Percentiles rank a stretch among this genome's conserved stretches.
Conservation (phyloP, 2,797 vertebrate species). For the Lepilemur septentrionalis region DNA sequence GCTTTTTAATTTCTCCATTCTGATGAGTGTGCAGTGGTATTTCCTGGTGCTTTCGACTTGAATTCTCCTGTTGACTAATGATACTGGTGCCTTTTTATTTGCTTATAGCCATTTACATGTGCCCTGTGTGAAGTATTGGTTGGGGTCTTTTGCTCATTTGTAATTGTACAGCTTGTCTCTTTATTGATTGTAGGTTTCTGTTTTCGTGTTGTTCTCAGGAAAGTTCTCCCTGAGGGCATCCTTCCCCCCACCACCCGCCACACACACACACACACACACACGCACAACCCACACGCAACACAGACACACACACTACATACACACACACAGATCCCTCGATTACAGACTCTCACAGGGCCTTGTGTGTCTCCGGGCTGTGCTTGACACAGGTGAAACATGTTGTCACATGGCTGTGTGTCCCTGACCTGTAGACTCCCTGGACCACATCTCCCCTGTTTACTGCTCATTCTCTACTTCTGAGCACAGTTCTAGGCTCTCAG, state of each 20-base stretch:
- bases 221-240: not conserved
- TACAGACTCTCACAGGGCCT: not conserved
- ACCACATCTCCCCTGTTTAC: not conserved
- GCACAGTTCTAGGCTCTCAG: not conserved
- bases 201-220: not conserved
- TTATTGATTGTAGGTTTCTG: not conserved
- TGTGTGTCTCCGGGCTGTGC: not conserved
- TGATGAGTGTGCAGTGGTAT: not conserved
- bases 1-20: not conserved
- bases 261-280: not conserved
- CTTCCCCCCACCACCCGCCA: not conserved
- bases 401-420: accelerated
- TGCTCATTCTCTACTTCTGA: not conserved
- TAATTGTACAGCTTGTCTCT: not conserved
- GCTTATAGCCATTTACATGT: not conserved
- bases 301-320: not conserved
- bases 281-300: not conserved
- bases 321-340: too few species aligned
- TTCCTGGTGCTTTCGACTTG: not conserved
- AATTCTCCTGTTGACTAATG: not conserved
- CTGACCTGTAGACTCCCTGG: not conserved
- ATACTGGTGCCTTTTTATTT: not conserved
- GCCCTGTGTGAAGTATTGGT: not conserved
- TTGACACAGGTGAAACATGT: not conserved
- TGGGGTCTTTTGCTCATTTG: not conserved